phyloP scores from a whole-genome alignment of 1,140 invertebrate species.

The Pseudomyrmex flavicornis region DNA sequence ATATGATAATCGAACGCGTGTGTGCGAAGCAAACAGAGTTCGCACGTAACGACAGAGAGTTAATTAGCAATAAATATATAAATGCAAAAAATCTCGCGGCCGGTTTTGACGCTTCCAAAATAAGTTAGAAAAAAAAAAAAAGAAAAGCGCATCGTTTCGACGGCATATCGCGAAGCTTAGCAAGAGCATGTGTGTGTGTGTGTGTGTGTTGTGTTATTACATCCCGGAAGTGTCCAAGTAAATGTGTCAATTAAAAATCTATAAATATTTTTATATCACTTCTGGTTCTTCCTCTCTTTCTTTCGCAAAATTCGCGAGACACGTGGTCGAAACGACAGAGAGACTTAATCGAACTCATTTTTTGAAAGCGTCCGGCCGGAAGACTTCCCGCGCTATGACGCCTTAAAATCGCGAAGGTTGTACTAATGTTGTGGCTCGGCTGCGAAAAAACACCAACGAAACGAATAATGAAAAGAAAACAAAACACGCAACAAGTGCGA shows the following conservation, averaged over 20 bases:
- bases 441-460: neutral
- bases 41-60: neutral
- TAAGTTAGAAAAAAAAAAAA: no score
- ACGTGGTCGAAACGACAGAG: neutral
- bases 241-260: constrained; percentile 21
- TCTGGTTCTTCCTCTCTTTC: neutral
- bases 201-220: no score
- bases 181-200: no score
- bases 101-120: no score
- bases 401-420: neutral
- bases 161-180: no score
- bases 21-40: neutral
- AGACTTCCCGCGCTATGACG: neutral
- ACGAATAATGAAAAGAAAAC: neutral
- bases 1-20: neutral
- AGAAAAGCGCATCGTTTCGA: no score
- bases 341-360: constrained; percentile 6
- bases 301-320: neutral
- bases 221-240: neutral
- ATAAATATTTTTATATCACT: constrained; percentile 14
- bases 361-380: neutral
- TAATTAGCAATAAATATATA: constrained; percentile 23
- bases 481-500: neutral
- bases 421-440: neutral
- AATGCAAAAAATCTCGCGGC: no score